These are phyloP conservation scores for Drosophila triauraria DNA, from an alignment of 1,140 invertebrate species.

Conservation along the genomic window DNA sequence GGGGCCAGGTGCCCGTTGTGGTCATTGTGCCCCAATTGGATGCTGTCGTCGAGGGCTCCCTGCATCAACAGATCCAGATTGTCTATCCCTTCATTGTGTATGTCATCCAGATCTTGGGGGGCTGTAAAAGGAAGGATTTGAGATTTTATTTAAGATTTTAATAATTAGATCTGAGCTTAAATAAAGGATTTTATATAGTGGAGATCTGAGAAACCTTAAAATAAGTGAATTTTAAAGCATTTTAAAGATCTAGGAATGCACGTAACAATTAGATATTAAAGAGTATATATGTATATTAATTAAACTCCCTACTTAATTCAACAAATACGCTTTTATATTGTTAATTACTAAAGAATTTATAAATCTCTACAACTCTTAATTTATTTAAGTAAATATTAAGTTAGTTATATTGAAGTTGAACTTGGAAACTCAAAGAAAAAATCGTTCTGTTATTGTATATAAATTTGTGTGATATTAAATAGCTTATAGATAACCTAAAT, in stretches of 20 bases:
- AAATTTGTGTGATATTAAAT: not conserved
- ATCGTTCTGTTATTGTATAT: not conserved
- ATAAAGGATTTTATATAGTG: not conserved
- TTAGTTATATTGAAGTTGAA: not conserved
- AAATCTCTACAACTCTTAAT: not conserved
- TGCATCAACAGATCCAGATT: conserved; percentile 93
- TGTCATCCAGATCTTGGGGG: conserved; percentile 90
- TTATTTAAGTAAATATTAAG: not conserved
- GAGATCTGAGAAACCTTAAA: not conserved
- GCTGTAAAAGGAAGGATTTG: conserved; percentile 48
- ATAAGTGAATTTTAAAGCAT: not conserved
- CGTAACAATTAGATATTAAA: not conserved
- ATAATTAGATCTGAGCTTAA: not conserved
- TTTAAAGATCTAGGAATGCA: not conserved
- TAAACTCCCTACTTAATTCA: too few relatives aligned
- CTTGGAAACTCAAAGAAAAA: not conserved
- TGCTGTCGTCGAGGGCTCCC: conserved; percentile 60
- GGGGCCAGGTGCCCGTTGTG: conserved; percentile 28
- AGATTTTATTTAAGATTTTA: not conserved
- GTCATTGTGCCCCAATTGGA: conserved; percentile 34
- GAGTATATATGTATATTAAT: too few relatives aligned
- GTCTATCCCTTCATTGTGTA: conserved; percentile 92
- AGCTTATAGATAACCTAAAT: not conserved
- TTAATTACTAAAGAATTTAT: not conserved
- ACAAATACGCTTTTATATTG: not conserved